Evolutionary conservation across 2,113 vertebrate species (phyloP), one percentile per base, ranked within the genome.

Genomic region (Arizona elegans): DNA sequence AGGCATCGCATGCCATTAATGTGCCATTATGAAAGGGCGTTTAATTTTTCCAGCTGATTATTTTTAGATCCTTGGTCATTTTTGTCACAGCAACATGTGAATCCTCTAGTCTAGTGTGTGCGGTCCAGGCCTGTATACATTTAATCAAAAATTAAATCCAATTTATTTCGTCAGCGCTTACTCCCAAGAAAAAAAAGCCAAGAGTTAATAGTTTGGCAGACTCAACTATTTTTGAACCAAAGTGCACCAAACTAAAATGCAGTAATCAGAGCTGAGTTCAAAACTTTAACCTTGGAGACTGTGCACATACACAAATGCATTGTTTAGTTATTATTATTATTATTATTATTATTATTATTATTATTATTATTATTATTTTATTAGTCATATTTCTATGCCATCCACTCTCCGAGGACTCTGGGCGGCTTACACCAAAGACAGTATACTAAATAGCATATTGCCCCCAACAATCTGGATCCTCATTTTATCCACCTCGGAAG

Each of bases 1-100:
- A 59, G 94, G 89, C 33, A 38, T 88, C 88, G 13, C 24, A 38
- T 38, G 26, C 92, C 90, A 93, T 91, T 92, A 94, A 93, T 93
- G 29, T 5, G 2, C 90, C 92, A 92, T 52, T 92, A 90, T 56
- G 86, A 62, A 86, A 93, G 91, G 53, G 21, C 86, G 0, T 88
- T 92, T 93, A 23, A 88, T 92, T 93, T 92, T 62, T 88, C 13
- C 38, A 89, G 56, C 8, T 92, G 47, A 1, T 65, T 33, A 38
- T 55, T 93, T 81, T 89, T 86, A 85, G 75, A 95, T 70, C 90
- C 85, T 86, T 89, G 95, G 0, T 29, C 23, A 85, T 6, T 53
- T 29, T 75, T 88, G 38, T 90, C 85, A 95, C 50, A 54, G 24
- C n/a, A 70, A 65, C 58, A 62, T 12, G n/a, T 65, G 26, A 52